Percentiles rank a stretch among this genome's conserved stretches.
phyloP scores from a whole-genome alignment of 2,888 invertebrate genomes.

The Icerya purchasi region DNA sequence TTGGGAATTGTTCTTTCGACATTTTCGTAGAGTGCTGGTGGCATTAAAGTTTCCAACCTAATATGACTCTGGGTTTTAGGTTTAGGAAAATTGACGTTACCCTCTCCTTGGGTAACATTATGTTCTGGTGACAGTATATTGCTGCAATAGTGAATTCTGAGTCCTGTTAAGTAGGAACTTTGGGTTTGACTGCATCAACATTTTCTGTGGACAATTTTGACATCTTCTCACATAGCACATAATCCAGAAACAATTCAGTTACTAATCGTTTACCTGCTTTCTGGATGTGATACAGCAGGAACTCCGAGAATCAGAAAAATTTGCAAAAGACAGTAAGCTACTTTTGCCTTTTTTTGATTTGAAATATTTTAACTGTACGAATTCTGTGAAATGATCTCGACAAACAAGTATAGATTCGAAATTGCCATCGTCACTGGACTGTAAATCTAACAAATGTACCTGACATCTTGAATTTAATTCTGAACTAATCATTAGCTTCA shows the following conservation, averaged over 20 bases:
- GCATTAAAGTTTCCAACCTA: too few relatives aligned
- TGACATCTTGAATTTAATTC: constrained; percentile 14
- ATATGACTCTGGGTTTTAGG: too few relatives aligned
- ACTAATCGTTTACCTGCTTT: constrained; percentile 20
- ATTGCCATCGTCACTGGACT: constrained; percentile 21
- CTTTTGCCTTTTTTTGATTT: constrained; percentile 20
- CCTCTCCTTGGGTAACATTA: too few relatives aligned
- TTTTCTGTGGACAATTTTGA: constrained; percentile 24
- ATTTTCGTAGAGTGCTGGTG: too few relatives aligned
- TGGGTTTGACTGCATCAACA: too few relatives aligned
- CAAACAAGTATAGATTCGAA: constrained; percentile 23
- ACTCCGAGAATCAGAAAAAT: constrained; percentile 16
- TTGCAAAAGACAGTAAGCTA: constrained; percentile 19
- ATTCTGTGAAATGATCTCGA: constrained; percentile 24
- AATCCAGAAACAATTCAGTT: constrained; percentile 18
- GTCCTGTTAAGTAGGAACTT: too few relatives aligned
- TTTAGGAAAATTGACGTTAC: too few relatives aligned
- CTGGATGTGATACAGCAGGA: constrained; percentile 15
- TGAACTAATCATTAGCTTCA: neutral
- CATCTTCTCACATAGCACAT: constrained; percentile 19
- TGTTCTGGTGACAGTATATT: too few relatives aligned
- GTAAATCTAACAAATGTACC: constrained; percentile 13
- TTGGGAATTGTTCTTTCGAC: too few relatives aligned
- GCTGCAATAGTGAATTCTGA: too few relatives aligned
- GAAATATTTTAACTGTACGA: constrained; percentile 21